Base-by-base conservation (phyloP, 2,888 invertebrate genomes). In the Acleris holmiana region DNA sequence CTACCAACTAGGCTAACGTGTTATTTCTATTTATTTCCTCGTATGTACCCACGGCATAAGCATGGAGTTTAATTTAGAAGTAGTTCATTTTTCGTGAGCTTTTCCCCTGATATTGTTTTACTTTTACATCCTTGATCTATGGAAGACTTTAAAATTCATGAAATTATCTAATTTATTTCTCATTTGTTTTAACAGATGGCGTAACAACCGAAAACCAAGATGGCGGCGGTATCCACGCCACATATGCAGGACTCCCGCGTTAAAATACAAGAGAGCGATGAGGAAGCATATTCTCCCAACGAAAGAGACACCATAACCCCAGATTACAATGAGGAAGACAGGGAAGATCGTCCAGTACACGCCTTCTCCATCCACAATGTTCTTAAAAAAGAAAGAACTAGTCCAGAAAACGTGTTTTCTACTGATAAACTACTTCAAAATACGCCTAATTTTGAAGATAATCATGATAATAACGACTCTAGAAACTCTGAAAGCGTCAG, bases 291-390 rank as follows among this genome's bases (percentile, higher is more conserved):
- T 63, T 92, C 91, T 8, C 89, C 91, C 0, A 87, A 82, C 71
- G 88, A 89, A 0, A 78, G 88, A 66, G 91, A 91, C 70, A 86
- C 89, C 0, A 86, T 83, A 58, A 87, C 84, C 51, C 89, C 91
- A 0, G 91, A 90, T 51, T 89, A 84, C 69, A 85, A 84, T 13
- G 90, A 90, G 5, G 89, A 89, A 2, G 89, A 90, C 10, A 89
- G 91, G 67, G 86, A 87, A 69, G 86, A 89, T 0, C 77, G 84
- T 74, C 78, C 78, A 2, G 71, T 86, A 69, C 85, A 88, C 56
- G 76, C 92, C 69, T 93, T 93, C 74, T 88, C 90, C 73, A 93
- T 93, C 66, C 93, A 93, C 72, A 93, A 93, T 62, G 93, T 93
- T 1, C 67, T 93, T 17, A 93, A 93, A 78, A 92, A 91, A 66